Percentiles rank a stretch among this genome's conserved stretches.
Evolutionary conservation across 2,113 vertebrate species (phyloP).

Genomic region (Melanotaenia duboulayi): DNA sequence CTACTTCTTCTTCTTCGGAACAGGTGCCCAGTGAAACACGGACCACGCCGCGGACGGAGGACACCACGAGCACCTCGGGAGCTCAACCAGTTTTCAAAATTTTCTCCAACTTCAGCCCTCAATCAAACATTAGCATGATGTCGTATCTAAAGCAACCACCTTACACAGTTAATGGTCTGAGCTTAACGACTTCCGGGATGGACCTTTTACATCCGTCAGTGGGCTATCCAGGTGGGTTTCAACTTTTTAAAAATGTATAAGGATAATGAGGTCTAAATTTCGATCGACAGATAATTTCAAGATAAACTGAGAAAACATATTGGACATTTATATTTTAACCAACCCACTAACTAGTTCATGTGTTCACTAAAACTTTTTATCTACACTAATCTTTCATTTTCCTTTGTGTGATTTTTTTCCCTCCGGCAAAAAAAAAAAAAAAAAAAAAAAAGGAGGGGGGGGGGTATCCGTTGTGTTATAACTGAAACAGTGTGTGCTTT

Average conservation of each 20-base stretch:
- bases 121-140: slow-evolving; percentile 99
- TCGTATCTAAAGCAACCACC: slow-evolving; percentile 99
- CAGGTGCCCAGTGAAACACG: slow-evolving; percentile 57
- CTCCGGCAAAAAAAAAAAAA: too few relatives aligned
- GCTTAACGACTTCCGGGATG: slow-evolving; percentile 98
- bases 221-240: slow-evolving; percentile 93
- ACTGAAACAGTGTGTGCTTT: background rate
- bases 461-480: too few relatives aligned
- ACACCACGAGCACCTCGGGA: slow-evolving; percentile 63
- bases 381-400: background rate
- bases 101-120: slow-evolving; percentile 85
- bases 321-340: too few relatives aligned
- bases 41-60: slow-evolving; percentile 43
- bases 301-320: too few relatives aligned
- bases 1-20: slow-evolving; percentile 39
- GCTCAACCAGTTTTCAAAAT: slow-evolving; percentile 76
- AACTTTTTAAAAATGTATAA: background rate
- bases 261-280: background rate
- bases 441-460: too few relatives aligned
- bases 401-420: background rate
- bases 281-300: background rate
- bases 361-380: background rate
- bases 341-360: too few relatives aligned
- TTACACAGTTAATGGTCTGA: slow-evolving; percentile 98
- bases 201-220: slow-evolving; percentile 97